Percentiles rank a stretch among this genome's conserved stretches.
Conservation (phyloP, 2,113 vertebrate genomes). For the Thymallus thymallus region DNA sequence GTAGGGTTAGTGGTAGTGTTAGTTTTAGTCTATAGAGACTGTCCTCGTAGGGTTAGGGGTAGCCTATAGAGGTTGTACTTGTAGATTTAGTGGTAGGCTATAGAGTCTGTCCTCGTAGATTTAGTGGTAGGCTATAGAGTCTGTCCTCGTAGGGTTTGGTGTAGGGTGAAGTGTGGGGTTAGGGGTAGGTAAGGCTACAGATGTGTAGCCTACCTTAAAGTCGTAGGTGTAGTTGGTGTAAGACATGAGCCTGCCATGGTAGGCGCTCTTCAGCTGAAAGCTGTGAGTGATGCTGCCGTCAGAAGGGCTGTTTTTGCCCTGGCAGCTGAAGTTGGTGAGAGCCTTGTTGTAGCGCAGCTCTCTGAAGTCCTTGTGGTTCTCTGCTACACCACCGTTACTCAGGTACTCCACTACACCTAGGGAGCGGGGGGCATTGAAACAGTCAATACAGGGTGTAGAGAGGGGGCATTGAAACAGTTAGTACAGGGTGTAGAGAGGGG, state of each 20-base stretch:
- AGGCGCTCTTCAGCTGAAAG: conserved; percentile 98
- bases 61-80: too few species aligned
- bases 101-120: too few species aligned
- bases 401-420: conserved; percentile 97
- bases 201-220: conserved; percentile 83
- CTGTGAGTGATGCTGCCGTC: conserved; percentile 94
- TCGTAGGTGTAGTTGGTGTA: conserved; percentile 99
- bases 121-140: too few species aligned
- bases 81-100: too few species aligned
- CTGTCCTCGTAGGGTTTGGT: too few species aligned
- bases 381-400: conserved; percentile 93
- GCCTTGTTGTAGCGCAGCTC: conserved; percentile 95
- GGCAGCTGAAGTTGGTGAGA: conserved; percentile 98
- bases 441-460: too few species aligned
- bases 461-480: background rate
- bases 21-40: too few species aligned
- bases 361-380: conserved; percentile 99
- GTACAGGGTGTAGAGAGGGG: too few species aligned
- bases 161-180: too few species aligned
- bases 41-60: too few species aligned
- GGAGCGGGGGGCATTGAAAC: conserved; percentile 13
- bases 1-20: too few species aligned
- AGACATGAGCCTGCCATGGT: conserved; percentile 96
- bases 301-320: conserved; percentile 86
- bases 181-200: too few species aligned